phyloP scores from a whole-genome alignment of 1,140 invertebrate genomes.

The Orchestia grillus region DNA sequence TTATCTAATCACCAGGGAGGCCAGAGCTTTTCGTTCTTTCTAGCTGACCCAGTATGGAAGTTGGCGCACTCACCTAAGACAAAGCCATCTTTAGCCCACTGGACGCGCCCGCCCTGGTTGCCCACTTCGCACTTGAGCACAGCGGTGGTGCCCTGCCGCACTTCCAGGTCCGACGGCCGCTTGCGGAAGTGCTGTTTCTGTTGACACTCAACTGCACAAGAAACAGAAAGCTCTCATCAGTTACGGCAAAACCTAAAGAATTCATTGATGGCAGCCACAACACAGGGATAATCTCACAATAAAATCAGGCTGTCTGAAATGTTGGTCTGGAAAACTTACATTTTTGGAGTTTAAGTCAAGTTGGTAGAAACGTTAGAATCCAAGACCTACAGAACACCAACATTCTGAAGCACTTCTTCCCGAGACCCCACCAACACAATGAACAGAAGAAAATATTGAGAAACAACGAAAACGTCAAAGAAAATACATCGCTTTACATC shows the following conservation, averaged over 20 bases:
- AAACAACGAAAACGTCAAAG: not conserved
- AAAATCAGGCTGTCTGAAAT: not conserved
- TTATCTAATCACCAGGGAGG: too few relatives aligned
- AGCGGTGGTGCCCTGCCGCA: constrained; percentile 85
- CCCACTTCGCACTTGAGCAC: constrained; percentile 87
- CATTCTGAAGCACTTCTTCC: not conserved
- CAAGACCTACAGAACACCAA: not conserved
- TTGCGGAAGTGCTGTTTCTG: constrained; percentile 82
- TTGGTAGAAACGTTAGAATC: too few relatives aligned
- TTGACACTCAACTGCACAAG: constrained; percentile 48
- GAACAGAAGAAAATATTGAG: not conserved
- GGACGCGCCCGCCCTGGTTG: constrained; percentile 86
- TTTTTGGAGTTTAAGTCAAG: too few relatives aligned
- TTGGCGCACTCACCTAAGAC: constrained; percentile 80
- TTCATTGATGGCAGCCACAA: not conserved
- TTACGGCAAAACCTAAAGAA: not conserved
- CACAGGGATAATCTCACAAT: not conserved
- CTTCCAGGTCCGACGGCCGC: constrained; percentile 81
- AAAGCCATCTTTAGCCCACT: constrained; percentile 95
- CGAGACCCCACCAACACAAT: not conserved
- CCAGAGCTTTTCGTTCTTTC: too few relatives aligned
- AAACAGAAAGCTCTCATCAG: not conserved
- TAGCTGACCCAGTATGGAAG: not conserved
- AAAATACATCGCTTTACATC: not conserved
- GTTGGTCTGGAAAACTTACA: not conserved